Conservation (phyloP, 2,797 vertebrate genomes). For the Rhinoraja longicauda region DNA sequence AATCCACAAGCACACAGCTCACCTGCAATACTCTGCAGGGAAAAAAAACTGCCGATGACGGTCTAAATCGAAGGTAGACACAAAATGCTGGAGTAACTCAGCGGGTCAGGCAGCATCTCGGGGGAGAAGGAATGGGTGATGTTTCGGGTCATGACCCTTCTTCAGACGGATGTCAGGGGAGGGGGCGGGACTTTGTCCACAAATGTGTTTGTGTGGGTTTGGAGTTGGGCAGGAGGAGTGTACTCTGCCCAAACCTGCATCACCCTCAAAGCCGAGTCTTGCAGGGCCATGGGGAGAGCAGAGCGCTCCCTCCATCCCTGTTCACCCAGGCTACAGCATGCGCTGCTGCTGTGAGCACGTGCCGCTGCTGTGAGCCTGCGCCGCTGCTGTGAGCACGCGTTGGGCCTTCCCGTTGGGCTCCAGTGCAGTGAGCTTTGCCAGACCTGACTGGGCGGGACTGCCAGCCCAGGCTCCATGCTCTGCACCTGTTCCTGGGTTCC, state of each 20-base stretch:
- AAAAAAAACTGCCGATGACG: too few species aligned
- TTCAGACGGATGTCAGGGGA: too few species aligned
- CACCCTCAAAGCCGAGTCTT: neutral
- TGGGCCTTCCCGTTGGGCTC: neutral
- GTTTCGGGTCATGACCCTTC: too few species aligned
- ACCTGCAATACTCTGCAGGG: too few species aligned
- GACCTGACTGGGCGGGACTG: neutral
- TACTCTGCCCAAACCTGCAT: neutral
- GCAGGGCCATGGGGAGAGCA: neutral
- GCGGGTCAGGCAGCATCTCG: too few species aligned
- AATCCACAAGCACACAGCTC: too few species aligned
- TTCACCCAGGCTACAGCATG: neutral
- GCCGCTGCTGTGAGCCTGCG: neutral
- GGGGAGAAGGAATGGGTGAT: too few species aligned
- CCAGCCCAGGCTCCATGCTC: neutral
- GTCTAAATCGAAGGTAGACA: too few species aligned
- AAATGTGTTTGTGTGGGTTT: neutral
- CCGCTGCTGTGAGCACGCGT: neutral
- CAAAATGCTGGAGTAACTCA: too few species aligned
- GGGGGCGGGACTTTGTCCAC: too few species aligned
- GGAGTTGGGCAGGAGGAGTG: too few species aligned
- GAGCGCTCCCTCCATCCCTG: neutral
- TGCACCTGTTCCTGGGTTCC: neutral
- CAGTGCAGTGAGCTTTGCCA: neutral
- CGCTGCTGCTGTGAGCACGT: neutral